Evolutionary conservation across 1,140 invertebrate genomes (phyloP), one percentile per base, ranked within the genome.

Genomic region (Lucilia sericata): DNA sequence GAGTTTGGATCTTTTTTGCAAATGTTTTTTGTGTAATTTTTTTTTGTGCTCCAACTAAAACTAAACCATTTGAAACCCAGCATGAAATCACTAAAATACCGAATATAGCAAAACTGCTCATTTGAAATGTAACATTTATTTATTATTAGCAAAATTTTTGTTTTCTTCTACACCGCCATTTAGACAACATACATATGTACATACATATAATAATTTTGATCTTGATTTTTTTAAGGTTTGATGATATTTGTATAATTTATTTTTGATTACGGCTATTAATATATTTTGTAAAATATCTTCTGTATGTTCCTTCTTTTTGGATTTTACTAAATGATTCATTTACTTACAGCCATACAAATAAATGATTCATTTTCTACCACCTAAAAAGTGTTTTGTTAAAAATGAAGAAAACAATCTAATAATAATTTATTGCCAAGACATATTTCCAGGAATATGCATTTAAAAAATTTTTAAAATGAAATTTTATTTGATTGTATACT

Each of bases 21-120:
- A 19, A 21, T 21, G 17, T 25, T 21, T 70, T 70, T 70, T 70
- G 21, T 70, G 42, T 42, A 42, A 42, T 42, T 70, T 21, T 70
- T 25, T 70, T 70, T 70, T 70, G 1, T 70, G 65, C 19, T 60
- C 14, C 55, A 60, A n/a, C 55, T 42, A 42, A 42, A 42, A 60
- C 55, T 60, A 70, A 70, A 70, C 9, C 65, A 70, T 60, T 60
- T 70, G 65, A 70, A 70, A 70, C 5, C n/a, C 65, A 70, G 65
- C 65, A 21, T 70, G 65, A 55, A 55, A 17, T 55, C 12, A 55
- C 12, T 14, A 55, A 55, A 55, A 42, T 42, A 55, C 51, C 17
- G 12, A 55, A 55, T 42, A 55, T 17, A 55, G 17, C 51, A 55
- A 42, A 42, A 55, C 13, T 55, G 12, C 42, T 42, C 42, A 10